Evolutionary conservation across 2,113 vertebrate species (phyloP), one percentile per base, ranked within the genome.

Genomic region (Chaetura pelagica): DNA sequence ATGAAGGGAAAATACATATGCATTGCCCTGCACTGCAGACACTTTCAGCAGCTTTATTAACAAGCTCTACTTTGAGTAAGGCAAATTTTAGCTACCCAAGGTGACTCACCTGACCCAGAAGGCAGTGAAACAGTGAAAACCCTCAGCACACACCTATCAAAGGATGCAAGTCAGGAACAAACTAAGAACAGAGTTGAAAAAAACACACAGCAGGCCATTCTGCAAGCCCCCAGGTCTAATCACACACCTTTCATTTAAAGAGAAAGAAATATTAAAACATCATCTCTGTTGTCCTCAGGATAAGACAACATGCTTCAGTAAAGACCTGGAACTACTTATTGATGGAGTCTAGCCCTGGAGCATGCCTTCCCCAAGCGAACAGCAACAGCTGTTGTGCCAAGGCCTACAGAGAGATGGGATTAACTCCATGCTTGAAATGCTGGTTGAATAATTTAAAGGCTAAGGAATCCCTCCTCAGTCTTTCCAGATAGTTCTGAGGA

Each of bases 51-150:
- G 66, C 54, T 63, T 40, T 71, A 52, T 6, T 52, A 52, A 80
- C 26, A 48, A 24, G 8, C 52, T 38, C 51, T 24, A 26, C 93
- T 61, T 29, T 2, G 17, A 15, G 11, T 6, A n/a, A 71, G 9
- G 11, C 30, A 32, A 15, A 49, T 57, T 35, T 34, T 8, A 88
- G 40, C 46, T 30, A 12, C 26, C 35, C 74, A 21, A 12, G 22
- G 30, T 1, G 0, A 23, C 46, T 54, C 44, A 34, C 16, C n/a
- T 35, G 54, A 29, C 61, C 48, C 85, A 46, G 23, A 80, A n/a
- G 6, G 9, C 15, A 34, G 12, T 4, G 8, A 1, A 6, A 16
- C 13, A n/a, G 26, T 0, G 14, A 73, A 52, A n/a, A 34, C 1
- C 15, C 48, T 55, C 59, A 55, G 58, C 35, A 62, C 3, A 0